Percentiles rank a stretch among this genome's conserved stretches.
Evolutionary conservation across 1,140 invertebrate species (phyloP).

Genomic region (Belonocnema kinseyi): DNA sequence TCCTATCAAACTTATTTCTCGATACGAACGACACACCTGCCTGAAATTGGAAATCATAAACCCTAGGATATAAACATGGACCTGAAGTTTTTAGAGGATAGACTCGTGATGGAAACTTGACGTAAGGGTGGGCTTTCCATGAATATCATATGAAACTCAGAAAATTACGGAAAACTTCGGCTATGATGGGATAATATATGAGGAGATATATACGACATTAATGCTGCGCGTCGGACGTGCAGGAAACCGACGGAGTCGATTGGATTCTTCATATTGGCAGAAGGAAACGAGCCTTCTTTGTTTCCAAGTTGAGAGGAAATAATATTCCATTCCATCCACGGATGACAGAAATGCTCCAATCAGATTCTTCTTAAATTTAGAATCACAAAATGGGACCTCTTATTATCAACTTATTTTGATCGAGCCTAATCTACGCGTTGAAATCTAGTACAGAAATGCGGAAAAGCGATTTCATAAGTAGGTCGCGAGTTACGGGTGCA

Average conservation of each 20-base stretch:
- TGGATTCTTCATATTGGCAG: constrained; percentile 40
- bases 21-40: background rate
- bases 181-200: constrained; percentile 2
- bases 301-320: background rate
- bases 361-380: background rate
- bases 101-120: background rate
- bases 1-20: background rate
- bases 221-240: constrained; percentile 3
- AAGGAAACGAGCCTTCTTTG: constrained; percentile 14
- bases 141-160: constrained; percentile 4
- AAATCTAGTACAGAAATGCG: constrained; percentile 11
- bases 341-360: constrained; percentile 17
- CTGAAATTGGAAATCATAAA: constrained; percentile 11
- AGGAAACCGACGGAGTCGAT: constrained; percentile 33
- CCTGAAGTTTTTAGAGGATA: background rate
- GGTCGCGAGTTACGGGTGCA: constrained; percentile 38
- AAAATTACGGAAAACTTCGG: background rate
- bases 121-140: background rate
- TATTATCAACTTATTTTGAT: no score
- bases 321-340: constrained; percentile 17
- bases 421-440: background rate
- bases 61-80: background rate
- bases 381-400: no score
- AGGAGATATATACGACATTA: background rate
- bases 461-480: constrained; percentile 45